Evolutionary conservation across 1,140 invertebrate genomes (phyloP).

Genomic region (Proctacanthus coquilletti): DNA sequence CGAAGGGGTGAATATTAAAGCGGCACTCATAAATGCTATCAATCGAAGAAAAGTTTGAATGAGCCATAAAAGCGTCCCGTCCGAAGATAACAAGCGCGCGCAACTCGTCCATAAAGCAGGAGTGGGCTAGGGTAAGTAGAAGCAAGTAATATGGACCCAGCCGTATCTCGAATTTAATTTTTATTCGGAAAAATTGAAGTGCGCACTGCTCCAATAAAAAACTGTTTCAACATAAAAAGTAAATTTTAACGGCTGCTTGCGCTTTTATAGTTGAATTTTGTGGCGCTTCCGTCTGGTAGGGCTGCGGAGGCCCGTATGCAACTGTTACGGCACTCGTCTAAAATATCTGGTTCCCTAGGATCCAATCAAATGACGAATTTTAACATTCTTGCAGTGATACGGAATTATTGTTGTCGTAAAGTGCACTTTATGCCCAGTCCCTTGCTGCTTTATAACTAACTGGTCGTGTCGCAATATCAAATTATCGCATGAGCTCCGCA

Average conservation of each 20-base stretch:
- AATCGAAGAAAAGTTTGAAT: not conserved
- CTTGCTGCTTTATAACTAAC: no score
- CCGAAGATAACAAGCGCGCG: not conserved
- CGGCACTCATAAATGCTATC: not conserved
- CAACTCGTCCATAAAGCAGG: not conserved
- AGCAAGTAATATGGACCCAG: not conserved
- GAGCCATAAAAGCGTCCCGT: not conserved
- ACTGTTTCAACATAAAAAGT: not conserved
- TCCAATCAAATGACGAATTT: conserved; percentile 1
- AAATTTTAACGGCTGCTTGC: not conserved
- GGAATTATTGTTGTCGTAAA: no score
- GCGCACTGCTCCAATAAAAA: not conserved
- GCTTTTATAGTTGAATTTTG: not conserved
- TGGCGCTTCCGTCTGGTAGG: not conserved
- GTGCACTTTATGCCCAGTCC: no score
- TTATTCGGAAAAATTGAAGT: not conserved
- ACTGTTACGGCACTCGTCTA: not conserved
- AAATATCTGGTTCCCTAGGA: not conserved
- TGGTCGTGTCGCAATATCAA: no score
- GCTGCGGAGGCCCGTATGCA: not conserved
- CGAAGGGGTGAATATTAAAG: conserved; percentile 1
- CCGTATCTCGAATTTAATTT: not conserved
- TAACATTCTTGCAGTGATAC: no score
- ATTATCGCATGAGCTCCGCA: no score
- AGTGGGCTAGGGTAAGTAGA: not conserved